Conservation (phyloP, 2,113 vertebrate species). For the Thunnus thynnus region DNA sequence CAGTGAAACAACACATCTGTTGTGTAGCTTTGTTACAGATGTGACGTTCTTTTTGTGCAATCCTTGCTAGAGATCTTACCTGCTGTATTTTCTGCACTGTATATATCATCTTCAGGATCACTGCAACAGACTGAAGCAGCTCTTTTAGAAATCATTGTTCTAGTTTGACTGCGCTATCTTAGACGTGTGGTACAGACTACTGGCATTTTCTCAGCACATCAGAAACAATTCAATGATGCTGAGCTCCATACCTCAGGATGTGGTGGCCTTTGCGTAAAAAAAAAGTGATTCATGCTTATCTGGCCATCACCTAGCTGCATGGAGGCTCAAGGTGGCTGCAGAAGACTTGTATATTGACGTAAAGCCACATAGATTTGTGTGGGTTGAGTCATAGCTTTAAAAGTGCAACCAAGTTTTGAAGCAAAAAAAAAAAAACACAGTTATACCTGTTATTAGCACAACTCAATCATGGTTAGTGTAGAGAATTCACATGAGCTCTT, state of each 20-base stretch:
- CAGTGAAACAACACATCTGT: background rate
- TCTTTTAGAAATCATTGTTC: background rate
- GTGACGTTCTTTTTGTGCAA: background rate
- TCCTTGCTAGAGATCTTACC: background rate
- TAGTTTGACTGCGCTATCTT: slow-evolving; percentile 1
- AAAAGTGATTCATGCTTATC: slow-evolving; percentile 47
- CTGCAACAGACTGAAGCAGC: background rate
- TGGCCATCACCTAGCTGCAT: slow-evolving; percentile 33
- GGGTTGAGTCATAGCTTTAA: too few relatives aligned
- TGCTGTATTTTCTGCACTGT: background rate
- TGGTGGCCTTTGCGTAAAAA: slow-evolving; percentile 43
- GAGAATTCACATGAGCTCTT: background rate
- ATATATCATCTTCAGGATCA: background rate
- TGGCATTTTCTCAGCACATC: background rate
- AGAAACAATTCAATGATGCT: background rate
- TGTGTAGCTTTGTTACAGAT: background rate
- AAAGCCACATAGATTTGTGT: background rate
- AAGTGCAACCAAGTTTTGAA: background rate
- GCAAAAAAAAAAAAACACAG: background rate
- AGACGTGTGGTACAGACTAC: slow-evolving; percentile 21
- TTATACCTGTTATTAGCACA: background rate
- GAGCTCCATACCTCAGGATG: slow-evolving; percentile 57
- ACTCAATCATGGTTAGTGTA: background rate
- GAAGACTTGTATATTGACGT: background rate
- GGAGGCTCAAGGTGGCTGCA: background rate